phyloP scores from a whole-genome alignment of 1,140 invertebrate genomes.

The Tetramorium simillimum region DNA sequence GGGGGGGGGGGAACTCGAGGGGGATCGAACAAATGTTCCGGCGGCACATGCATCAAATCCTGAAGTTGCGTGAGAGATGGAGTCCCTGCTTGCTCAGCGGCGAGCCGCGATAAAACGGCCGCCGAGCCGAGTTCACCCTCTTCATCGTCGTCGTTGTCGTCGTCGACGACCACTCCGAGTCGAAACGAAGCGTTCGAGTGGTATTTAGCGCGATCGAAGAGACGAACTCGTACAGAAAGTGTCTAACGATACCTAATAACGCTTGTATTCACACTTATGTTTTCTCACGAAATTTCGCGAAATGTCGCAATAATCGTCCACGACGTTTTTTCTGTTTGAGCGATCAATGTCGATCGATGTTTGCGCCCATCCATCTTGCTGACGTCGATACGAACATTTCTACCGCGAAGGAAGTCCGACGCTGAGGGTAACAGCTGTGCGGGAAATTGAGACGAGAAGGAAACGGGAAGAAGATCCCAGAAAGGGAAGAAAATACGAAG shows the following conservation, averaged over 20 bases:
- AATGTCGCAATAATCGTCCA: neutral
- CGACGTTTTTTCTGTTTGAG: neutral
- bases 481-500: neutral
- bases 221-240: constrained; percentile 13
- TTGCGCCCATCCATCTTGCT: constrained; percentile 13
- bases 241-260: neutral
- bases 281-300: neutral
- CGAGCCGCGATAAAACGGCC: constrained; percentile 64
- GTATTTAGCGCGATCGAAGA: constrained; percentile 1
- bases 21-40: constrained; percentile 67
- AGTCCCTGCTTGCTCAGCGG: constrained; percentile 63
- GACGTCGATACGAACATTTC: constrained; percentile 11
- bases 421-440: constrained; percentile 25
- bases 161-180: neutral
- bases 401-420: neutral
- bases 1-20: neutral
- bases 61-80: constrained; percentile 67
- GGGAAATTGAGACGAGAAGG: constrained; percentile 39
- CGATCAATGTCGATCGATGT: constrained; percentile 44
- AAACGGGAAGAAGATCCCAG: neutral
- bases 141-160: constrained; percentile 18
- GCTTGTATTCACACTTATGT: neutral
- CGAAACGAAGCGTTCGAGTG: constrained; percentile 36
- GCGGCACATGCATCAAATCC: constrained; percentile 64
- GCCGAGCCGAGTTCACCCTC: constrained; percentile 32